A percentile compares a stretch with the other conserved stretches of the same genome.
Evolutionary conservation across 2,797 vertebrate genomes (phyloP).

Genomic region (Lithobates pipiens): DNA sequence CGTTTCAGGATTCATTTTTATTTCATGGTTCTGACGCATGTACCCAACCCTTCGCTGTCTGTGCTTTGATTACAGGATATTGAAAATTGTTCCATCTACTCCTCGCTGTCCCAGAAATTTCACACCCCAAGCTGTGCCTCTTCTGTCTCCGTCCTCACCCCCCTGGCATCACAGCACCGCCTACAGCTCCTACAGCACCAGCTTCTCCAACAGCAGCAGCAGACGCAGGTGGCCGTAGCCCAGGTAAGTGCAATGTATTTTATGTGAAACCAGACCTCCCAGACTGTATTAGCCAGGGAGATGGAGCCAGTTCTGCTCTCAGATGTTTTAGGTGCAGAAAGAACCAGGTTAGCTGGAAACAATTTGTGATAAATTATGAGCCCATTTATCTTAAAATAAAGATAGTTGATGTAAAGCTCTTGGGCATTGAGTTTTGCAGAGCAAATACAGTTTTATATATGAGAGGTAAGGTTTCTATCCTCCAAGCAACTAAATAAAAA

Average conservation of each 20-base stretch:
- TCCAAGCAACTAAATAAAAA: too few species aligned
- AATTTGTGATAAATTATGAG: too few species aligned
- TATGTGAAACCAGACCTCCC: neutral
- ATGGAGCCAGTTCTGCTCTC: neutral
- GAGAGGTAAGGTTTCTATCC: too few species aligned
- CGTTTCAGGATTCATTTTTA: neutral
- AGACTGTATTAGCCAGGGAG: too few species aligned
- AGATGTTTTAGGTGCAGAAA: neutral
- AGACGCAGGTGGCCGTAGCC: constrained; percentile 84
- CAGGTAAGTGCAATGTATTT: constrained; percentile 70
- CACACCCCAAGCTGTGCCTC: constrained; percentile 75
- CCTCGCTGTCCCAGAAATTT: constrained; percentile 69
- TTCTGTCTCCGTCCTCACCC: constrained; percentile 76
- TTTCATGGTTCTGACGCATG: neutral
- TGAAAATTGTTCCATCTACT: constrained; percentile 75
- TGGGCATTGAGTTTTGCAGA: too few species aligned
- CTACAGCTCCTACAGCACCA: constrained; percentile 88
- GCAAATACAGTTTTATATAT: too few species aligned
- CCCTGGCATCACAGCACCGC: constrained; percentile 83
- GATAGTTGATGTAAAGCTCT: too few species aligned
- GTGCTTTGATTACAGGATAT: constrained; percentile 73
- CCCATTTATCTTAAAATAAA: neutral
- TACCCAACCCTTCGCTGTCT: neutral
- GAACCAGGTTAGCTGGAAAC: too few species aligned
- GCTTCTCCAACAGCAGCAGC: constrained; percentile 88